These are phyloP conservation scores for Rhipidura dahli DNA, from an alignment of 2,113 vertebrate species.

Conservation along the genomic window DNA sequence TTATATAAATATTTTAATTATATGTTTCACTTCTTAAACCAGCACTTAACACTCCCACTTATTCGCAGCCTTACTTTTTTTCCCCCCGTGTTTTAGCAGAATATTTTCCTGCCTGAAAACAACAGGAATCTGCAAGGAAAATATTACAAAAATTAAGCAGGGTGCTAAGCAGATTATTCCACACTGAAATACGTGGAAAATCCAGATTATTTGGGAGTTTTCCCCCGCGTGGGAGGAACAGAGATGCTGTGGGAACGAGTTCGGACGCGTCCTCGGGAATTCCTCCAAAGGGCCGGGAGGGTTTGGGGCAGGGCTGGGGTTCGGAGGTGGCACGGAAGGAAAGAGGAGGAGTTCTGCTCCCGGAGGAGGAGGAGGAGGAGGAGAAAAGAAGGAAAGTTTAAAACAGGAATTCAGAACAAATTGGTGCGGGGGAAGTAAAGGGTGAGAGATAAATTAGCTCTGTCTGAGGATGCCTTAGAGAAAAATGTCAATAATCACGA, in stretches of 20 bases:
- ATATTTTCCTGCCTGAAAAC: not conserved
- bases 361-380: not conserved
- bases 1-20: not conserved
- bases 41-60: not conserved
- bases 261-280: not conserved
- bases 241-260: not conserved
- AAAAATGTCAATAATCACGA: rapidly evolving
- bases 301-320: not conserved
- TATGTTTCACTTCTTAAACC: not conserved
- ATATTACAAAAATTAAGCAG: not conserved
- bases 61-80: not conserved
- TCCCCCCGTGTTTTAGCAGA: rapidly evolving
- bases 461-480: not conserved
- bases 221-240: not conserved
- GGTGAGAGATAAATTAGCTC: not conserved
- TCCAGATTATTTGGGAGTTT: too few species aligned
- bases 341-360: not conserved
- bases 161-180: not conserved
- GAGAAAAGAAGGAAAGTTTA: not conserved
- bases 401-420: not conserved
- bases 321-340: rapidly evolving
- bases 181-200: not conserved
- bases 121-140: not conserved
- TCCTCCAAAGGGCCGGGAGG: not conserved
- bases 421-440: not conserved